Percentiles rank a stretch among this genome's conserved stretches.
Evolutionary conservation across 2,113 vertebrate species (phyloP).

Genomic region (Elephas maximus): DNA sequence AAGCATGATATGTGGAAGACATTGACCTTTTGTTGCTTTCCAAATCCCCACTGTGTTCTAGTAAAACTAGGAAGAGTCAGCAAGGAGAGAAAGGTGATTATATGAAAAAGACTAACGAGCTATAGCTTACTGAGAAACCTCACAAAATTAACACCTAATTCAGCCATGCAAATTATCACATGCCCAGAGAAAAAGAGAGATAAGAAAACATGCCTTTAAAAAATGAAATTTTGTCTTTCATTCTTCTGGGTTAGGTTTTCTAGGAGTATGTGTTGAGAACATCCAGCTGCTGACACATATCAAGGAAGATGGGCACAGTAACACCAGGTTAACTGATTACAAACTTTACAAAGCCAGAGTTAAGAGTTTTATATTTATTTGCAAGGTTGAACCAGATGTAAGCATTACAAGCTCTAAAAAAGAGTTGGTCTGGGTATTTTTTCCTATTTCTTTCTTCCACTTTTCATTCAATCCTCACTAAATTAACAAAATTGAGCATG

Average conservation of each 20-base stretch:
- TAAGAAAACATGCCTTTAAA: constrained; percentile 7
- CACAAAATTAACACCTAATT: constrained; percentile 58
- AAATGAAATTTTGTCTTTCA: constrained; percentile 29
- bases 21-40: constrained; percentile 11
- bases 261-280: neutral
- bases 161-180: constrained; percentile 52
- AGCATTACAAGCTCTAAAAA: constrained; percentile 20
- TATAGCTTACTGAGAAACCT: constrained; percentile 45
- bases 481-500: constrained; percentile 58
- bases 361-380: neutral
- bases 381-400: neutral
- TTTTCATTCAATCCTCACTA: constrained; percentile 47
- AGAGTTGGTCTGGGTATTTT: neutral
- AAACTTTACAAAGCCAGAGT: constrained; percentile 1
- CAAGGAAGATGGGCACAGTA: constrained; percentile 24
- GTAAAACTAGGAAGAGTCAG: constrained; percentile 5
- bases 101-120: constrained; percentile 48
- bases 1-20: constrained; percentile 28
- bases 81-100: constrained; percentile 23
- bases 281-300: neutral
- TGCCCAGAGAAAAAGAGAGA: neutral
- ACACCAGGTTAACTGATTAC: constrained; percentile 26
- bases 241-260: constrained; percentile 2
- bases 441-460: neutral
- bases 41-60: neutral